Base-by-base conservation (phyloP, 1,140 invertebrate species). In the Procambarus clarkii region DNA sequence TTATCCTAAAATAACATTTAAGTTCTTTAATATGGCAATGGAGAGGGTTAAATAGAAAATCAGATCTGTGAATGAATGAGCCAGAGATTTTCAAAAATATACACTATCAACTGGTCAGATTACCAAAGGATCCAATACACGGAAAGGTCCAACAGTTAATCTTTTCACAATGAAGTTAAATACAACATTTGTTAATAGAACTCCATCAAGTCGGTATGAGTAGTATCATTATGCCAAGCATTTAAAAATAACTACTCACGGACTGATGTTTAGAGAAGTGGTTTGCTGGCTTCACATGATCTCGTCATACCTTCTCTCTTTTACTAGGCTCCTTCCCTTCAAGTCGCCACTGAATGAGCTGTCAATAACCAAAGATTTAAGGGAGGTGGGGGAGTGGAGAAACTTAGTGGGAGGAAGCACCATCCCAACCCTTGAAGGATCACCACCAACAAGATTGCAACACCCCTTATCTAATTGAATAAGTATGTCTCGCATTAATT, bases 331-430 rank as follows among this genome's bases (percentile, higher is more conserved):
- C 60, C 60, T 64, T 13, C 60, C 60, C 60, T 18, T 64, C 60
- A 64, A 64, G 60, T 21, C 34, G 24, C 11, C 34, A 77, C 74
- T 77, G 76, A 77, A 77, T 44, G 76, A 46, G 76, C 45, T 77
- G 45, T 45, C 76, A 77, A 77, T 77, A 46, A 77, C 76, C 76
- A 77, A 45, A 44, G 15, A 77, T 77, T 64, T 64, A 64, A 13
- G 60, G 60, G 18, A 64, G 60, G 60, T 64, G 60, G 60, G 13
- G 60, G 13, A 64, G 18, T 64, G 13, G 60, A 64, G 18, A 11
- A 64, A 21, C 60, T 64, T 64, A 64, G 60, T 64, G 60, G 60
- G 60, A 64, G 60, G 60, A 64, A 64, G 60, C 13, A 64, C 60
- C 18, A 21, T 64, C 3, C 60, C 15, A 64, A 15, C 18, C 60